phyloP scores from a whole-genome alignment of 2,113 vertebrate species.

The Desmodus rotundus region DNA sequence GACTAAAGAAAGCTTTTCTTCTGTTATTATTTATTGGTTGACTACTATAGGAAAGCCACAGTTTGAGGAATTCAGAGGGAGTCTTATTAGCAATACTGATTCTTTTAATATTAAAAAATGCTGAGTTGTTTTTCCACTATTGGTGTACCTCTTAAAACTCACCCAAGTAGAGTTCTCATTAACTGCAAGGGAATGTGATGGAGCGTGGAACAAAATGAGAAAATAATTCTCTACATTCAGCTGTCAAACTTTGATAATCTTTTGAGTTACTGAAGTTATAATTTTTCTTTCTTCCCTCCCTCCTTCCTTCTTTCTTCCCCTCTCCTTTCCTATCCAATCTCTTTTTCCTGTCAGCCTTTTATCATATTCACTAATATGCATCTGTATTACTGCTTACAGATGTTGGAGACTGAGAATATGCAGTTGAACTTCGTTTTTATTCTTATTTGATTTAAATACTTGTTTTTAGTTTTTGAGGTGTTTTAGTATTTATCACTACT shows the following conservation, averaged over 20 bases:
- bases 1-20: background rate
- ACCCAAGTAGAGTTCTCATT: slow-evolving; percentile 2
- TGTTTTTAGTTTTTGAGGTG: background rate
- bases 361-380: background rate
- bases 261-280: slow-evolving; percentile 1
- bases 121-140: slow-evolving; percentile 18
- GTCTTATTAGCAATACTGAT: slow-evolving; percentile 30
- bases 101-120: slow-evolving; percentile 52
- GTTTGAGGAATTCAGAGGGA: background rate
- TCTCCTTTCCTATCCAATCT: background rate
- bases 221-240: background rate
- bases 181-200: slow-evolving; percentile 19
- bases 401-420: background rate
- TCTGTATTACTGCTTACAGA: background rate
- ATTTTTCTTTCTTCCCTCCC: background rate
- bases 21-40: background rate
- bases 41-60: background rate
- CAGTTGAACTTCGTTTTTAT: background rate
- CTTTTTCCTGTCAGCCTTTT: background rate
- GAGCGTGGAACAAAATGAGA: slow-evolving; percentile 35
- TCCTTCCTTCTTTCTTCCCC: background rate
- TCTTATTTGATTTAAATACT: slow-evolving; percentile 36
- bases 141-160: slow-evolving; percentile 30
- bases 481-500: background rate
- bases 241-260: slow-evolving; percentile 23